phyloP scores from a whole-genome alignment of 2,797 vertebrate species.

The Phataginus tetradactyla region DNA sequence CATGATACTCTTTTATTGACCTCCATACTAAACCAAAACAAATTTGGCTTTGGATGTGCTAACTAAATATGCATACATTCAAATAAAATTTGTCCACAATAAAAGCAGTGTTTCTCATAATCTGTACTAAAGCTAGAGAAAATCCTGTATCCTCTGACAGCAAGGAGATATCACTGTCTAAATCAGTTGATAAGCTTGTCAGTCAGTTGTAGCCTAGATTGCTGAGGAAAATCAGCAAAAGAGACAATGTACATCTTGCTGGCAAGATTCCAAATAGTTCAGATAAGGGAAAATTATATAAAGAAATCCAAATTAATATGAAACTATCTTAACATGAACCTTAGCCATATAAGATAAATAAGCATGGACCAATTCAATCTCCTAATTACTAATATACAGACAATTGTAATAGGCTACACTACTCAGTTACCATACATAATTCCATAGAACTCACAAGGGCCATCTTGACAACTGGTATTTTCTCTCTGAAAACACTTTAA shows the following conservation, averaged over 20 bases:
- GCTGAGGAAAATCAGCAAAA: background rate
- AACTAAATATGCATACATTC: background rate
- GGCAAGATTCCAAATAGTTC: conserved; percentile 37
- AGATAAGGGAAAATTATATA: background rate
- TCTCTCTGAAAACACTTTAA: conserved; percentile 49
- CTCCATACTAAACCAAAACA: conserved; percentile 8
- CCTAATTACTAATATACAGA: conserved; percentile 47
- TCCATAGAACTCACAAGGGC: conserved; percentile 25
- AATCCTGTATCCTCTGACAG: background rate
- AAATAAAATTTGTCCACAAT: background rate
- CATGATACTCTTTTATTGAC: background rate
- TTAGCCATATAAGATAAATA: conserved; percentile 32
- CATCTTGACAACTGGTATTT: conserved; percentile 29
- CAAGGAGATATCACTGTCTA: background rate
- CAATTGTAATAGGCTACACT: background rate
- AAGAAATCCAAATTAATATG: conserved; percentile 39
- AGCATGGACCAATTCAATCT: background rate
- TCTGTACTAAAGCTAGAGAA: background rate
- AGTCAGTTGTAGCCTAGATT: background rate
- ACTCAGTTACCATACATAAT: conserved; percentile 9
- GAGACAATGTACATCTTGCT: background rate
- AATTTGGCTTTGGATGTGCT: conserved; percentile 12
- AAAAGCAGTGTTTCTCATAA: background rate
- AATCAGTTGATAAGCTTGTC: background rate
- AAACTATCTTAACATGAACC: background rate